Conservation (phyloP, 2,797 vertebrate species). For the Coracias cyanogaster region DNA sequence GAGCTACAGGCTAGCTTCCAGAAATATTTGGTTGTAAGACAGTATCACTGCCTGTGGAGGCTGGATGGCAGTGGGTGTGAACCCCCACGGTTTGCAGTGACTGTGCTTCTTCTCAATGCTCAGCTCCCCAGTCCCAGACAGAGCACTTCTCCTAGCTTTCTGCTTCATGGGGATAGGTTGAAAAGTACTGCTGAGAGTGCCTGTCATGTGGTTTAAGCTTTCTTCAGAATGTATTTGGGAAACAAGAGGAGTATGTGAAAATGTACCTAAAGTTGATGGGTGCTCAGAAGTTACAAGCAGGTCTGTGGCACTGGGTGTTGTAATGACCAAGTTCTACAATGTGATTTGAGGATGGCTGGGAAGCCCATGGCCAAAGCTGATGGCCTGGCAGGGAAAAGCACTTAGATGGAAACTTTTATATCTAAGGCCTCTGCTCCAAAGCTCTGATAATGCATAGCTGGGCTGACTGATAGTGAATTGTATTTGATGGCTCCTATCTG, state of each 20-base stretch:
- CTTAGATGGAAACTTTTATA: not conserved
- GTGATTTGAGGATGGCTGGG: not conserved
- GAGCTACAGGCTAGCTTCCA: not conserved
- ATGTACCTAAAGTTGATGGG: not conserved
- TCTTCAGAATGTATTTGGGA: not conserved
- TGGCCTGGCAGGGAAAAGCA: not conserved
- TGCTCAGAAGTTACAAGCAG: not conserved
- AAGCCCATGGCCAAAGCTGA: not conserved
- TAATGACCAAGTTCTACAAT: not conserved
- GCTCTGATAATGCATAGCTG: not conserved
- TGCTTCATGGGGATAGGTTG: fast-evolving
- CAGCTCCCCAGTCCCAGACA: no score
- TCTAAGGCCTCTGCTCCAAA: not conserved
- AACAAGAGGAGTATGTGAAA: not conserved
- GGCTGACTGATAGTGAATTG: not conserved
- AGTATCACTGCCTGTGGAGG: not conserved
- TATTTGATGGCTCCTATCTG: not conserved
- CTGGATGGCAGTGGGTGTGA: not conserved
- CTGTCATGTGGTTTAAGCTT: not conserved
- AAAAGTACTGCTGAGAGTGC: not conserved
- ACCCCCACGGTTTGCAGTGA: not conserved
- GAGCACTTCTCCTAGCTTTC: not conserved
- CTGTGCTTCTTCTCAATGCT: not conserved
- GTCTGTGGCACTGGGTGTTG: not conserved
- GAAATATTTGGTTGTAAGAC: not conserved